Evolutionary conservation across 2,113 vertebrate species (phyloP).

Genomic region (human (Homo sapiens)): DNA sequence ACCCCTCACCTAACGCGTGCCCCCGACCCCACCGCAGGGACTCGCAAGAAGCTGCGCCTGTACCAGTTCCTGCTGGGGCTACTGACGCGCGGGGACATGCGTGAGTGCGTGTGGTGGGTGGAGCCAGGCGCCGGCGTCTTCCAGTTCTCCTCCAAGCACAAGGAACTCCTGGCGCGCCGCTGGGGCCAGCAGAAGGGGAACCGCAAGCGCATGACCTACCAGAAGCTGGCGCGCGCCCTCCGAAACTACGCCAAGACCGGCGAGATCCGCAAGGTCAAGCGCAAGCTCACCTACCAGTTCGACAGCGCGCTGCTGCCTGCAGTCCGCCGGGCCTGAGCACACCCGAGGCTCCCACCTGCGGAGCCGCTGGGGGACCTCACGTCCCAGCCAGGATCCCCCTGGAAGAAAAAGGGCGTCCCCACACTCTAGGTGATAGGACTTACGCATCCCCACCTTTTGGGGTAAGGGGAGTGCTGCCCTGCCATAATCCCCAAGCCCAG

Average conservation of each 20-base stretch:
- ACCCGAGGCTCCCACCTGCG: neutral
- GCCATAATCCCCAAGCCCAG: conserved; percentile 47
- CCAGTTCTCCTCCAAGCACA: conserved; percentile 86
- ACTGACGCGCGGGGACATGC: conserved; percentile 83
- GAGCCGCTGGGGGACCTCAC: neutral
- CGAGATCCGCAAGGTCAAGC: conserved; percentile 86
- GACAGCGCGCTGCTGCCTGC: conserved; percentile 76
- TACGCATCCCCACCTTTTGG: neutral
- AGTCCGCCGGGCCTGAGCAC: conserved; percentile 58
- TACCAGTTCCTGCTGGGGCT: conserved; percentile 86
- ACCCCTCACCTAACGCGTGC: neutral
- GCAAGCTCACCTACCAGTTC: conserved; percentile 86
- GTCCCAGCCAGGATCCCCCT: neutral
- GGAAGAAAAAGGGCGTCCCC: neutral
- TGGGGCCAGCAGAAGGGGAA: conserved; percentile 87
- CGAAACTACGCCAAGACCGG: conserved; percentile 86
- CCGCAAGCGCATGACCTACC: conserved; percentile 87
- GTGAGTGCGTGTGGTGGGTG: conserved; percentile 86
- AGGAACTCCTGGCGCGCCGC: conserved; percentile 83
- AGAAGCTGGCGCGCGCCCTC: conserved; percentile 86
- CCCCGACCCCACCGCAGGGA: conserved; percentile 40
- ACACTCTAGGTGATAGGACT: neutral
- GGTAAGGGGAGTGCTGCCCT: neutral
- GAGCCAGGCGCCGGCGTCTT: conserved; percentile 84
- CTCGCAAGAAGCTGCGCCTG: conserved; percentile 82